Percentiles rank a stretch among this genome's conserved stretches.
Evolutionary conservation across 2,888 invertebrate species (phyloP).

Genomic region (Campoletis raptor): DNA sequence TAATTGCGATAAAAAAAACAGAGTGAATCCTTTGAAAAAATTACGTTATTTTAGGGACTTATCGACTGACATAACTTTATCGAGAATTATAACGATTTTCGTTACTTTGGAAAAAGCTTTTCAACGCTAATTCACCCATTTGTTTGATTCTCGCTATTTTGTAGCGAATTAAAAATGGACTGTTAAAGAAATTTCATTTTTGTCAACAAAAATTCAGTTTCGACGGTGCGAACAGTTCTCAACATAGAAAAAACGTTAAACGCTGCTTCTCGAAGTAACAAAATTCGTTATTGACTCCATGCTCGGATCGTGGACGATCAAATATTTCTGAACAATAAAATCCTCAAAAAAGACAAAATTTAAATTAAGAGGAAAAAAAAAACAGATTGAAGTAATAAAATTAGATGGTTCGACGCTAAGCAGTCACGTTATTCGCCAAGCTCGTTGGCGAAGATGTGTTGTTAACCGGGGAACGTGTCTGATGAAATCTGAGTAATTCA

Average conservation of each 20-base stretch:
- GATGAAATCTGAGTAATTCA: conserved; percentile 91
- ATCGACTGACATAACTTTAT: conserved; percentile 1
- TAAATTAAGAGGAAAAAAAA: conserved; percentile 1
- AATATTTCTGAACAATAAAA: conserved; percentile 2
- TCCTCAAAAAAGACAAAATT: background rate
- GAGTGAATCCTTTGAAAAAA: no score
- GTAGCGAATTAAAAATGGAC: background rate
- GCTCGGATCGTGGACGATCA: background rate
- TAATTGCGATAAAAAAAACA: background rate
- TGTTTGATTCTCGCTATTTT: background rate
- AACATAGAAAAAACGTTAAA: background rate
- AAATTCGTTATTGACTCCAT: background rate
- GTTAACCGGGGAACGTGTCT: conserved; percentile 83
- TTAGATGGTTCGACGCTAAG: conserved; percentile 79
- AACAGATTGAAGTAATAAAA: conserved; percentile 14
- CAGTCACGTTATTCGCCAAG: conserved; percentile 78
- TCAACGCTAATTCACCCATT: background rate
- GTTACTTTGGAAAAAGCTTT: conserved; percentile 18
- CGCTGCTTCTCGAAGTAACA: background rate
- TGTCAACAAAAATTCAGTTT: background rate
- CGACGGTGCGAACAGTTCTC: background rate
- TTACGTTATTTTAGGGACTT: background rate
- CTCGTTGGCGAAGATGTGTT: conserved; percentile 74
- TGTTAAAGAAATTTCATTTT: background rate
- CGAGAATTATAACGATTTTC: background rate